phyloP scores from a whole-genome alignment of 2,797 vertebrate genomes.

The Denticeps clupeoides region DNA sequence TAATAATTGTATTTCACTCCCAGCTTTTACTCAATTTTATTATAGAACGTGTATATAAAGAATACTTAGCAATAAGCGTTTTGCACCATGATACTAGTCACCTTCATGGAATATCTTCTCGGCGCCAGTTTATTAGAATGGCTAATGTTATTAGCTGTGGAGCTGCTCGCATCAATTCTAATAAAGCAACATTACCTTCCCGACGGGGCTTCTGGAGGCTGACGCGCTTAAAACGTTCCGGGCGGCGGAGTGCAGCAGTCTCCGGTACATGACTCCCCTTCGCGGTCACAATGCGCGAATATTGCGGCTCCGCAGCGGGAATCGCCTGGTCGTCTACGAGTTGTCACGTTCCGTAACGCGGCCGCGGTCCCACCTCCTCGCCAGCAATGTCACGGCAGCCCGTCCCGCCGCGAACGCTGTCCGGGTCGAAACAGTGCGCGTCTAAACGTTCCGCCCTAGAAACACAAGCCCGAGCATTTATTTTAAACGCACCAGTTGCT shows the following conservation, averaged over 20 bases:
- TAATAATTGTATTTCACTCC: too few species aligned
- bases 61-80: too few species aligned
- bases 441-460: conserved; percentile 14
- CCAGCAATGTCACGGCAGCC: conserved; percentile 58
- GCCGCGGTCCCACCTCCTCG: conserved; percentile 21
- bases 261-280: conserved; percentile 55
- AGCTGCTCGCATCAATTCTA: background rate
- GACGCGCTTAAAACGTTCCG: conserved; percentile 30
- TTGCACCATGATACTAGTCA: too few species aligned
- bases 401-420: conserved; percentile 26
- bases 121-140: background rate
- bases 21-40: too few species aligned
- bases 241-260: conserved; percentile 47
- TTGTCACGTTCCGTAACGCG: conserved; percentile 36
- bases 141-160: background rate
- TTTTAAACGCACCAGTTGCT: too few species aligned
- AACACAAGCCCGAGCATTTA: too few species aligned
- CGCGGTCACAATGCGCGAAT: conserved; percentile 13
- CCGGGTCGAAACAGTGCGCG: conserved; percentile 28
- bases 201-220: conserved; percentile 32
- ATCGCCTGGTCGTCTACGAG: conserved; percentile 1
- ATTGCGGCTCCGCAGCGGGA: conserved; percentile 25
- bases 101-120: too few species aligned
- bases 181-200: conserved; percentile 43
- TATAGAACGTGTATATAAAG: too few species aligned